These are phyloP conservation scores for Micromesistius poutassou DNA, from an alignment of 2,797 vertebrate species.

Conservation along the genomic window DNA sequence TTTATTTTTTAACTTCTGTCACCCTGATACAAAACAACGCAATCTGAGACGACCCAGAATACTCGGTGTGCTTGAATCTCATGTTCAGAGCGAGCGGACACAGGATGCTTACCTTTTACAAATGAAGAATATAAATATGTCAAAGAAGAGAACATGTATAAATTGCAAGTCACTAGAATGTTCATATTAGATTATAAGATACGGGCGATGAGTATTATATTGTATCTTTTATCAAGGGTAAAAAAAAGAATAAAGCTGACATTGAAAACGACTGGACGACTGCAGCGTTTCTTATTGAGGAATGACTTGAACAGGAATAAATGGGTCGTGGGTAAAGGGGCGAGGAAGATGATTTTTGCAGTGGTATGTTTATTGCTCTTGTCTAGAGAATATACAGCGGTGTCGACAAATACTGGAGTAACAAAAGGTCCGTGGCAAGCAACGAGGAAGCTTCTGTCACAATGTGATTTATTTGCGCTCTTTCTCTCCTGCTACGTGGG, in stretches of 20 bases:
- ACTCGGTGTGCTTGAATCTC: neutral
- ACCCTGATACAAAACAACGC: neutral
- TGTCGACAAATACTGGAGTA: constrained; percentile 63
- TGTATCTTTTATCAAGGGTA: constrained; percentile 77
- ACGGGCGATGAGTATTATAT: constrained; percentile 81
- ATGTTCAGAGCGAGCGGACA: neutral
- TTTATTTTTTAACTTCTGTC: neutral
- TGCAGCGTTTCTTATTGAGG: constrained; percentile 54
- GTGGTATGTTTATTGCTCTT: constrained; percentile 73
- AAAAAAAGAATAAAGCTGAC: constrained; percentile 82
- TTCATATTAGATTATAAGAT: constrained; percentile 79
- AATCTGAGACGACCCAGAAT: neutral
- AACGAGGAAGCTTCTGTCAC: constrained; percentile 73
- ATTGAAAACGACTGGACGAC: constrained; percentile 83
- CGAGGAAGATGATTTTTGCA: constrained; percentile 31
- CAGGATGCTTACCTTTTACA: constrained; percentile 8
- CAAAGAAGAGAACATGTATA: constrained; percentile 61
- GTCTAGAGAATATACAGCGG: constrained; percentile 70
- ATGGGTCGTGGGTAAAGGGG: constrained; percentile 8
- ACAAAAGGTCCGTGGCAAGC: constrained; percentile 72
- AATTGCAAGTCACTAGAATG: constrained; percentile 74
- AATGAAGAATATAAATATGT: constrained; percentile 48
- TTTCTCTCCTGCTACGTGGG: constrained; percentile 15
- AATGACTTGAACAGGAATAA: constrained; percentile 27
- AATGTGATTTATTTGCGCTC: constrained; percentile 18